A percentile compares a stretch with the other conserved stretches of the same genome.
These are phyloP conservation scores for Arctopsyche grandis DNA, from an alignment of 1,140 invertebrate genomes.

Conservation along the genomic window DNA sequence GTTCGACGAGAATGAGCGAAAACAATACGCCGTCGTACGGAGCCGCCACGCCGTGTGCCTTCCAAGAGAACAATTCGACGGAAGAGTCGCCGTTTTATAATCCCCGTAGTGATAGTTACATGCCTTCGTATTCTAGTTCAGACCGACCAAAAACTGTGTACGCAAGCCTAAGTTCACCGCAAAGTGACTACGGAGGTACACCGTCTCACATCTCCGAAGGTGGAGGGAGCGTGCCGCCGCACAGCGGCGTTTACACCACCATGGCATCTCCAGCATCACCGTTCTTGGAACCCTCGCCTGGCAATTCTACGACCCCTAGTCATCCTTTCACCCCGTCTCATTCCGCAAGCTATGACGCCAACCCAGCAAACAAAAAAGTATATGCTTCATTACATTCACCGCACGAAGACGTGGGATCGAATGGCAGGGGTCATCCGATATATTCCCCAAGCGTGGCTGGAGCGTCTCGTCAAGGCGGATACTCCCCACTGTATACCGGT, in stretches of 20 bases:
- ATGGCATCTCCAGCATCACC: slow-evolving; percentile 54
- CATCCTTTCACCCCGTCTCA: slow-evolving; percentile 52
- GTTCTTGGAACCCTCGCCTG: slow-evolving; percentile 53
- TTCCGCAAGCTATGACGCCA: slow-evolving; percentile 47
- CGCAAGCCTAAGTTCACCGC: slow-evolving; percentile 62
- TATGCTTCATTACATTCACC: slow-evolving; percentile 53
- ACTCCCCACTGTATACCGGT: slow-evolving; percentile 43
- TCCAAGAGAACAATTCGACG: slow-evolving; percentile 59
- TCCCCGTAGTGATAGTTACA: slow-evolving; percentile 64
- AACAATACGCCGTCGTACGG: slow-evolving; percentile 64
- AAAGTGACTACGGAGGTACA: slow-evolving; percentile 58
- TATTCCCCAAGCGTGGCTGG: slow-evolving; percentile 60
- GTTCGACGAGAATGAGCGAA: slow-evolving; percentile 49
- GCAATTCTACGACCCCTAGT: slow-evolving; percentile 51
- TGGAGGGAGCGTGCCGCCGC: slow-evolving; percentile 37
- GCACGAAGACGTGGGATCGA: slow-evolving; percentile 58
- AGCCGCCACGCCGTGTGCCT: slow-evolving; percentile 63
- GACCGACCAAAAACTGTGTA: slow-evolving; percentile 64
- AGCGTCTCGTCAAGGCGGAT: slow-evolving; percentile 55
- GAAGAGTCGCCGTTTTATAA: slow-evolving; percentile 67
- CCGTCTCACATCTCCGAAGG: slow-evolving; percentile 52
- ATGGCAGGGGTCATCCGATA: slow-evolving; percentile 38
- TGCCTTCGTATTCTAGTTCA: slow-evolving; percentile 61
- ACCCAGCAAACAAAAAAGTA: slow-evolving; percentile 45
- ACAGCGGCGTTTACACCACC: slow-evolving; percentile 58